phyloP scores from a whole-genome alignment of 1,140 invertebrate genomes.

The Ganaspis sp. region DNA sequence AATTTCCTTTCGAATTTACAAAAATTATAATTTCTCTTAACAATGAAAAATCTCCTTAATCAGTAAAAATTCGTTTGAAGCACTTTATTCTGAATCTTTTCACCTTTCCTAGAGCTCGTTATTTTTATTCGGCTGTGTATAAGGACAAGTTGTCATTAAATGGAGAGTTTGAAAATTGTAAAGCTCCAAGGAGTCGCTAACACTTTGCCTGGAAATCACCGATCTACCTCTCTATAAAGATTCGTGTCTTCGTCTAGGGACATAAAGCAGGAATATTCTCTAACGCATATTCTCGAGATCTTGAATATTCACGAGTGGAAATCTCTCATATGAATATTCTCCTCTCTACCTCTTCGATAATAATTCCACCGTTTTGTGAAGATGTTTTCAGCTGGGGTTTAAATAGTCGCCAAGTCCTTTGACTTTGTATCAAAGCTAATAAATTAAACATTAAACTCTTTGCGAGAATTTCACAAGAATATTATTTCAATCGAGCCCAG shows the following conservation, averaged over 20 bases:
- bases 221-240: constrained; percentile 10
- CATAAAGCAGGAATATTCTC: constrained; percentile 11
- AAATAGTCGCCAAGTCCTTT: background rate
- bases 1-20: background rate
- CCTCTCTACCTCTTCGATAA: background rate
- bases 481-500: background rate
- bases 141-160: background rate
- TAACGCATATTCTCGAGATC: constrained; percentile 10
- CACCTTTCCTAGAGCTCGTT: background rate
- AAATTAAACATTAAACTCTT: background rate
- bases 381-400: background rate
- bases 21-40: too few relatives aligned
- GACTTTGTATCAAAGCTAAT: background rate
- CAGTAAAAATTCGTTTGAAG: background rate
- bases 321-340: constrained; percentile 29
- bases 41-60: too few relatives aligned
- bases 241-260: background rate
- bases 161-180: background rate
- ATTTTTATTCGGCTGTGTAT: background rate
- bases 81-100: background rate
- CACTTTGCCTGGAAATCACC: background rate
- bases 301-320: constrained; percentile 18
- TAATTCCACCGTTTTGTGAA: constrained; percentile 20
- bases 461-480: background rate
- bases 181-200: background rate